Evolutionary conservation across 1,140 invertebrate species (phyloP).

Genomic region (Hycleus phaleratus): DNA sequence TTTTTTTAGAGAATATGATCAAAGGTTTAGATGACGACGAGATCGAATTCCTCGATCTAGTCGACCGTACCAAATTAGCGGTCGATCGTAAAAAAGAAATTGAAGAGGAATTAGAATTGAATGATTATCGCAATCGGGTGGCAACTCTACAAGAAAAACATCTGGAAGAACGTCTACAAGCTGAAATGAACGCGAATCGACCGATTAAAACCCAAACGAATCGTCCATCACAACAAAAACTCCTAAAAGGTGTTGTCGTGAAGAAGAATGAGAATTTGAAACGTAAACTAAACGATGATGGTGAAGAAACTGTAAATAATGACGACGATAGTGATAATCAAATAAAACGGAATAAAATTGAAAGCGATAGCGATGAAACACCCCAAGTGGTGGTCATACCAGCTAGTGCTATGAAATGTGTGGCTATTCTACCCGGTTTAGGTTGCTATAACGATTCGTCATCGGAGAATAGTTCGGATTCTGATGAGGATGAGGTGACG

Average conservation of each 20-base stretch:
- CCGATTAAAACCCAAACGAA: constrained; percentile 23
- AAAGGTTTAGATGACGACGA: constrained; percentile 92
- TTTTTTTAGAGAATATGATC: constrained; percentile 80
- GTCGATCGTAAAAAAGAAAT: constrained; percentile 70
- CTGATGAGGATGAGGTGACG: constrained; percentile 46
- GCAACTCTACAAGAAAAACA: constrained; percentile 70
- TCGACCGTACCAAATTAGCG: constrained; percentile 77
- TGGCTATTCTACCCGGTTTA: constrained; percentile 69
- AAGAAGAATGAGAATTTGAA: constrained; percentile 48
- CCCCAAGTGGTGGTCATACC: not conserved
- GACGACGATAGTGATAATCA: constrained; percentile 11
- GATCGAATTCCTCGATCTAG: constrained; percentile 83
- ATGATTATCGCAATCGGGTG: constrained; percentile 73
- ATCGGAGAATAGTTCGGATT: constrained; percentile 54
- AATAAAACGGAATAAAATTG: not conserved
- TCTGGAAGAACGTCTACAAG: constrained; percentile 55
- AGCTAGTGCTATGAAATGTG: constrained; percentile 50
- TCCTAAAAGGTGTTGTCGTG: constrained; percentile 53
- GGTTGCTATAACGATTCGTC: constrained; percentile 65
- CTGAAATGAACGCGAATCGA: constrained; percentile 44
- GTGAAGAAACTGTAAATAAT: constrained; percentile 39
- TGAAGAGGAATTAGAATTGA: constrained; percentile 74
- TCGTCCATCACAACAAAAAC: constrained; percentile 46
- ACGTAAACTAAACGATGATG: constrained; percentile 53
- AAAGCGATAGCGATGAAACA: constrained; percentile 20